These are phyloP conservation scores for Chlorops oryzae DNA, from an alignment of 1,140 invertebrate genomes.

Conservation along the genomic window DNA sequence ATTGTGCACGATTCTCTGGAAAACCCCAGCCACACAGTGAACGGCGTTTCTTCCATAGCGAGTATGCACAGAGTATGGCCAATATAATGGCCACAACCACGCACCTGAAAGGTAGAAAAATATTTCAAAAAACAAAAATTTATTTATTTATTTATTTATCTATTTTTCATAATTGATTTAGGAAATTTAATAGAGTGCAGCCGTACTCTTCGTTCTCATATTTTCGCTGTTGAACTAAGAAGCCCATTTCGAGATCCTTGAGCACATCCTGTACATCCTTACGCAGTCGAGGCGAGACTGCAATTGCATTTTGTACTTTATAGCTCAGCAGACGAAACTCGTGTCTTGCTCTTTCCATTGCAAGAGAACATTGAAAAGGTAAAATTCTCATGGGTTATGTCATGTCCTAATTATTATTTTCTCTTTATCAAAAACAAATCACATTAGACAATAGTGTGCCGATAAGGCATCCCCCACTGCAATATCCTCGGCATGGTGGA, in stretches of 20 bases:
- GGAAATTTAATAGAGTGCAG: constrained; percentile 2
- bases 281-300: too few species aligned
- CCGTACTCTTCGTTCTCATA: constrained; percentile 34
- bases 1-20: constrained; percentile 49
- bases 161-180: neutral
- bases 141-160: neutral
- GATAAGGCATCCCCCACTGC: too few species aligned
- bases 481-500: too few species aligned
- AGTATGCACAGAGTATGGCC: constrained; percentile 60
- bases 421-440: too few species aligned
- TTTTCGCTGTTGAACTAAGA: constrained; percentile 30
- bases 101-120: constrained; percentile 49
- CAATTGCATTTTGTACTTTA: neutral
- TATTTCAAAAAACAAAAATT: constrained; percentile 1
- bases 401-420: too few species aligned
- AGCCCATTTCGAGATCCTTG: constrained; percentile 21
- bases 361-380: too few species aligned
- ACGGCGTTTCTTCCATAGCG: constrained; percentile 56
- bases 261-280: too few species aligned
- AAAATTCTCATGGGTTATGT: too few species aligned
- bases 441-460: too few species aligned
- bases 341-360: too few species aligned
- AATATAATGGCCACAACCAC: constrained; percentile 55
- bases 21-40: constrained; percentile 53
- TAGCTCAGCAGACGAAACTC: too few species aligned